Evolutionary conservation across 2,888 invertebrate genomes (phyloP).

Genomic region (Reticulitermes lucifugus): DNA sequence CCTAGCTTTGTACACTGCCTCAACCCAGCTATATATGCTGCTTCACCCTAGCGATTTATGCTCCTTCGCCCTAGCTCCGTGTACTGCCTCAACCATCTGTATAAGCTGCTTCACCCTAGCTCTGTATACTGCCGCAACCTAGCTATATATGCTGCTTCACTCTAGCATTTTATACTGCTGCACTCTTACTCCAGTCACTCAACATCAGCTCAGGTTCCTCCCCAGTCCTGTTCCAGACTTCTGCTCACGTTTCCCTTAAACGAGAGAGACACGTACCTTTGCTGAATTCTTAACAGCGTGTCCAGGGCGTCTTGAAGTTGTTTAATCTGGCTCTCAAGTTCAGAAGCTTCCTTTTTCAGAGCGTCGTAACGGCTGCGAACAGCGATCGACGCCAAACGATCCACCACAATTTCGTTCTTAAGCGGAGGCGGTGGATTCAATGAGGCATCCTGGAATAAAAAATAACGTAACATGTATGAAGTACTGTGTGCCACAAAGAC

Average conservation of each 20-base stretch:
- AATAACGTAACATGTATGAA: too few relatives aligned
- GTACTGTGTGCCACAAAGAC: too few relatives aligned
- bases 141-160: too few relatives aligned
- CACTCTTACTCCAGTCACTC: neutral
- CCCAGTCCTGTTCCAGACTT: neutral
- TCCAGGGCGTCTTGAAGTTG: constrained; percentile 90
- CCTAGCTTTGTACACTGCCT: too few relatives aligned
- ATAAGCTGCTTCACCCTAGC: too few relatives aligned
- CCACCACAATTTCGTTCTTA: constrained; percentile 86
- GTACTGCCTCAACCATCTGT: too few relatives aligned
- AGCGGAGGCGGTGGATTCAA: constrained; percentile 75
- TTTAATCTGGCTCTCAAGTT: constrained; percentile 87
- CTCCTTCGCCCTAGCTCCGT: too few relatives aligned
- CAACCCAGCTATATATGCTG: too few relatives aligned
- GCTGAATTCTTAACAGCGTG: constrained; percentile 83
- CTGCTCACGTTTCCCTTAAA: neutral
- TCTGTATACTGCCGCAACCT: too few relatives aligned
- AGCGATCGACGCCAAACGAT: constrained; percentile 78
- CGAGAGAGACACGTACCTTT: constrained; percentile 65
- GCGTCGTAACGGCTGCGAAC: constrained; percentile 81
- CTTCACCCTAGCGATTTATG: too few relatives aligned
- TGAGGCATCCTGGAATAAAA: constrained; percentile 40
- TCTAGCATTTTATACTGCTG: too few relatives aligned
- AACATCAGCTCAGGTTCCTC: neutral
- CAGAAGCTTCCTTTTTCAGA: constrained; percentile 84